phyloP scores from a whole-genome alignment of 2,888 invertebrate genomes.

The Drosophila subquinaria region DNA sequence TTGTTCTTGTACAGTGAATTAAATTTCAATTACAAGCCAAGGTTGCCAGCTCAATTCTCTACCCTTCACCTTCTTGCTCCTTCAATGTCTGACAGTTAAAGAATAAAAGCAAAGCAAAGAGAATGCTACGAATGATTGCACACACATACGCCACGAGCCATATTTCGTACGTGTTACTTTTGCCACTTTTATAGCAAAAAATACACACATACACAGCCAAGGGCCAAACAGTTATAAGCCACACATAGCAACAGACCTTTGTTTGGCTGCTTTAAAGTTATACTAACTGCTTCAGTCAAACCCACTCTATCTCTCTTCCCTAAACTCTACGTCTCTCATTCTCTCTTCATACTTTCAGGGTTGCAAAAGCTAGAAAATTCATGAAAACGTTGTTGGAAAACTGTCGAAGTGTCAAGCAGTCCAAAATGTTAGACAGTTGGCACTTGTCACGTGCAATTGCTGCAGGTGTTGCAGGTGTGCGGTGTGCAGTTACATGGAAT shows the following conservation, averaged over 20 bases:
- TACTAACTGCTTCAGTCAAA: slow-evolving; percentile 35
- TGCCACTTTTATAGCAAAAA: slow-evolving; percentile 54
- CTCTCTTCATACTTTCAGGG: slow-evolving; percentile 49
- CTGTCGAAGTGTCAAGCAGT: slow-evolving; percentile 74
- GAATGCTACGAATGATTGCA: slow-evolving; percentile 62
- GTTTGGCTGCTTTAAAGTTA: slow-evolving; percentile 55
- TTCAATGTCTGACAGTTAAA: slow-evolving; percentile 23
- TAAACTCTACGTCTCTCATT: background rate
- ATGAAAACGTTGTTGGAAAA: slow-evolving; percentile 56
- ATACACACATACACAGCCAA: slow-evolving; percentile 6
- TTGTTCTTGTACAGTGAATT: slow-evolving; percentile 40
- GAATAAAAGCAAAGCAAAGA: slow-evolving; percentile 38
- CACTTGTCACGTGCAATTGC: slow-evolving; percentile 53
- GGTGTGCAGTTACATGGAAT: slow-evolving; percentile 54
- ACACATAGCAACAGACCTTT: slow-evolving; percentile 30
- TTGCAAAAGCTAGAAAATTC: slow-evolving; percentile 59
- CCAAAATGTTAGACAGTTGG: slow-evolving; percentile 47
- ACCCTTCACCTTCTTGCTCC: background rate
- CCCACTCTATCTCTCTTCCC: background rate
- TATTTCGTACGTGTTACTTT: slow-evolving; percentile 72
- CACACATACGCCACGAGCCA: slow-evolving; percentile 66
- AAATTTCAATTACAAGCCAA: slow-evolving; percentile 61
- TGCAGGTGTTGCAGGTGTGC: slow-evolving; percentile 54
- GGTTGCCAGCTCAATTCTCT: slow-evolving; percentile 5
- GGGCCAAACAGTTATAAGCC: slow-evolving; percentile 17